These are phyloP conservation scores for Toxotes lorentzi DNA, from an alignment of 2,797 vertebrate species.

Conservation along the genomic window DNA sequence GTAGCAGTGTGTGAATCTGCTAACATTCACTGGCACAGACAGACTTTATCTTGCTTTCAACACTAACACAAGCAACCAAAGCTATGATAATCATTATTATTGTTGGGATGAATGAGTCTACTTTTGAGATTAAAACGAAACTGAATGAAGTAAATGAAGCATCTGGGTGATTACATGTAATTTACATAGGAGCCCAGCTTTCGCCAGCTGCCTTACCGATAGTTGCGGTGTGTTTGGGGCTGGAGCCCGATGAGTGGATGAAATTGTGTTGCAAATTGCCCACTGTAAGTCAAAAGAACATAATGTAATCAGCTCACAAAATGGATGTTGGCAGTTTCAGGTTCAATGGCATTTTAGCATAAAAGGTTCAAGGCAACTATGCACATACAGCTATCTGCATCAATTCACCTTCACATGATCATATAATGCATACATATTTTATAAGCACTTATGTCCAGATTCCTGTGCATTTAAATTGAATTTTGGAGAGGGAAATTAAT, in stretches of 20 bases:
- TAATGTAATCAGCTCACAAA: slow-evolving; percentile 66
- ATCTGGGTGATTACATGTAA: slow-evolving; percentile 61
- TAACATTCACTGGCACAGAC: slow-evolving; percentile 53
- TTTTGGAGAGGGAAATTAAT: slow-evolving; percentile 9
- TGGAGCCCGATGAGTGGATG: slow-evolving; percentile 90
- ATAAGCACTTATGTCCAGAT: slow-evolving; percentile 26
- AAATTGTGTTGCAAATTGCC: slow-evolving; percentile 93
- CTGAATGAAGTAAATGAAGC: slow-evolving; percentile 69
- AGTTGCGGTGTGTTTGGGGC: slow-evolving; percentile 91
- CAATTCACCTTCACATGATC: slow-evolving; percentile 17
- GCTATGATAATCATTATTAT: slow-evolving; percentile 68
- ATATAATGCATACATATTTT: neutral
- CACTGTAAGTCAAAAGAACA: slow-evolving; percentile 86
- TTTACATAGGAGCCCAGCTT: slow-evolving; percentile 55
- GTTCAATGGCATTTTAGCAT: slow-evolving; percentile 34
- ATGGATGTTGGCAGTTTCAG: slow-evolving; percentile 57
- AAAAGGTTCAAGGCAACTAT: slow-evolving; percentile 23
- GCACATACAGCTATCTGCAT: slow-evolving; percentile 9
- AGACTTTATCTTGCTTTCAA: slow-evolving; percentile 60
- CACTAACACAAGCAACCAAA: slow-evolving; percentile 46
- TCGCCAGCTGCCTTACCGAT: slow-evolving; percentile 82
- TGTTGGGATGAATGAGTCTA: slow-evolving; percentile 66
- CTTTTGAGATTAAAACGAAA: slow-evolving; percentile 62
- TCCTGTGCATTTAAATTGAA: slow-evolving; percentile 16
- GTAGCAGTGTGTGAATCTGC: slow-evolving; percentile 58